These are phyloP conservation scores for Tupaia tana DNA, from an alignment of 2,113 vertebrate species.

Conservation along the genomic window DNA sequence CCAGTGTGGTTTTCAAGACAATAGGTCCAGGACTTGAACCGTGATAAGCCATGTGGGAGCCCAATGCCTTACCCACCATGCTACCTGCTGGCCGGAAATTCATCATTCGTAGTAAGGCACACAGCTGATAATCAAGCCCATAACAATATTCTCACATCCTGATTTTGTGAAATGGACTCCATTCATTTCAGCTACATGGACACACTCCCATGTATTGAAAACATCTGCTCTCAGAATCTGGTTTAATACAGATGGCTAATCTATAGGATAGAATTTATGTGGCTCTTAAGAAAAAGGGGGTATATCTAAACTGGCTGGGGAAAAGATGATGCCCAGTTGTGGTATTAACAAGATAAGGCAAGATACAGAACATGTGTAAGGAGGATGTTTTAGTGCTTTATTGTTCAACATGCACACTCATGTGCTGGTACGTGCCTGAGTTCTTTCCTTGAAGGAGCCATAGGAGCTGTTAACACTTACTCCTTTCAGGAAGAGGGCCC, in stretches of 20 bases:
- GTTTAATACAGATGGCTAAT: neutral
- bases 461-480: neutral
- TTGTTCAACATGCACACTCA: neutral
- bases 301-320: neutral
- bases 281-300: neutral
- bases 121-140: neutral
- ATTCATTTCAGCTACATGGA: neutral
- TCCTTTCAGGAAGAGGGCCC: neutral
- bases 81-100: neutral
- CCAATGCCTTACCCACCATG: no score
- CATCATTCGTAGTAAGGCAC: neutral
- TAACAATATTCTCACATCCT: neutral
- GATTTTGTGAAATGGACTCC: neutral
- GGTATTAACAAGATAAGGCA: neutral
- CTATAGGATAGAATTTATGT: neutral
- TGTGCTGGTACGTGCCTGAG: accelerated
- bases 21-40: no score
- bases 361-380: neutral
- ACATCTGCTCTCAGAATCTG: neutral
- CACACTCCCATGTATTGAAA: neutral
- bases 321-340: neutral
- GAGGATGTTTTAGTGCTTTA: neutral
- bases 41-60: no score
- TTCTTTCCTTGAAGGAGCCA: neutral
- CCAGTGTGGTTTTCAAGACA: no score